Base-by-base conservation (phyloP, 2,113 vertebrate genomes). In the Eleginops maclovinus region DNA sequence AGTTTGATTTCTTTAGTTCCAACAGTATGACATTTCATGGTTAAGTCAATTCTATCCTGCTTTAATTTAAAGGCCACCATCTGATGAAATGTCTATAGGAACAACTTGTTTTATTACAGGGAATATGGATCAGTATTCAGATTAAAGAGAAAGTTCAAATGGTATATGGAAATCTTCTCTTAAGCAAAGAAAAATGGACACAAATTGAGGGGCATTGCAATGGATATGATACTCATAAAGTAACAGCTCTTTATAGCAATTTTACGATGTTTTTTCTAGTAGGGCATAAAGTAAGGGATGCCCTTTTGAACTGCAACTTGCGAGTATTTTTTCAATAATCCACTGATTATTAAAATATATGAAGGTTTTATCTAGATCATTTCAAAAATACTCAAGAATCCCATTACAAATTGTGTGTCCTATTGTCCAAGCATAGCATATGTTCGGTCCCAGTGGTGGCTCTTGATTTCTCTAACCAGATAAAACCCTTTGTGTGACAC, bases 11-110 rank as follows among this genome's bases (percentile, higher is more conserved):
- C 15, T 41, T 69, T 56, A 43, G 49, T 56, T 62, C 58, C 49
- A 50, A 47, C 44, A 46, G 55, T 60, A 44, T 61, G 31, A 9
- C 44, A 66, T 55, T 58, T 65, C 51, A 72, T 8, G 53, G 68
- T 56, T 55, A n/a, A 58, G 66, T 40, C 47, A 56, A 56, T 26
- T 13, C 22, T 31, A 68, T 7, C 22, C 55, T 36, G 5, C 11
- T 40, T 67, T 21, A 28, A 51, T 68, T 60, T 28, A 76, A 59
- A 59, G 12, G 9, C 59, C 36, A 31, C 36, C 41, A 31, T 43
- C 17, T 46, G 28, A 59, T 2, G 22, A 50, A 9, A 26, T 59
- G 41, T 28, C 63, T 53, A 15, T 41, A 51, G 44, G 21, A 28
- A 5, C 43, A 4, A 49, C 9, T 9, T 21, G 0, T 46, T 44